Evolutionary conservation across 1,140 invertebrate species (phyloP).

Genomic region (Tetranychus urticae): DNA sequence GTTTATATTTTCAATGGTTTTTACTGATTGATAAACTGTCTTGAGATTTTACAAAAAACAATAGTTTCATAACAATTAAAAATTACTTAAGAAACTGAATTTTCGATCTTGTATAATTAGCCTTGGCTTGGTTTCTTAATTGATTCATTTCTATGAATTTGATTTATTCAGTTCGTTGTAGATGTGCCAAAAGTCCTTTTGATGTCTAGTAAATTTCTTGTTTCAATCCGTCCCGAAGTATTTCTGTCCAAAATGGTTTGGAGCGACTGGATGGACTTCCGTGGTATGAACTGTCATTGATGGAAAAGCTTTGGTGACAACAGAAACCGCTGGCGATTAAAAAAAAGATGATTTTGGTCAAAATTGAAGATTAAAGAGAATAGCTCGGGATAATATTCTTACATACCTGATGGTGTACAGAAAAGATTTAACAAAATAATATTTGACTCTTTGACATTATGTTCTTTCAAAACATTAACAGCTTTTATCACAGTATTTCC

Average conservation of each 20-base stretch:
- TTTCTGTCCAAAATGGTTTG: slow-evolving; percentile 93
- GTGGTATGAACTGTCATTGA: slow-evolving; percentile 81
- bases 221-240: slow-evolving; percentile 51
- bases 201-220: too few relatives aligned
- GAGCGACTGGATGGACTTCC: slow-evolving; percentile 78
- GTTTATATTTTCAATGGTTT: too few relatives aligned
- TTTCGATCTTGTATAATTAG: too few relatives aligned
- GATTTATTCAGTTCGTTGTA: too few relatives aligned
- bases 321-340: slow-evolving; percentile 40
- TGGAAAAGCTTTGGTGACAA: slow-evolving; percentile 63
- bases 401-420: slow-evolving; percentile 49
- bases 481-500: slow-evolving; percentile 87
- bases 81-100: too few relatives aligned
- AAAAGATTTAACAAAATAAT: slow-evolving; percentile 90
- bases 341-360: background rate
- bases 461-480: slow-evolving; percentile 72
- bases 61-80: too few relatives aligned
- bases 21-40: too few relatives aligned
- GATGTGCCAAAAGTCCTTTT: too few relatives aligned
- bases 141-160: too few relatives aligned
- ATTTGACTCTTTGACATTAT: slow-evolving; percentile 71
- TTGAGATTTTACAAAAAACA: too few relatives aligned
- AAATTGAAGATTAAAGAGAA: background rate
- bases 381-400: background rate
- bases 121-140: too few relatives aligned